Evolutionary conservation across 1,140 invertebrate genomes (phyloP).

Genomic region (Caenorhabditis inopinata): DNA sequence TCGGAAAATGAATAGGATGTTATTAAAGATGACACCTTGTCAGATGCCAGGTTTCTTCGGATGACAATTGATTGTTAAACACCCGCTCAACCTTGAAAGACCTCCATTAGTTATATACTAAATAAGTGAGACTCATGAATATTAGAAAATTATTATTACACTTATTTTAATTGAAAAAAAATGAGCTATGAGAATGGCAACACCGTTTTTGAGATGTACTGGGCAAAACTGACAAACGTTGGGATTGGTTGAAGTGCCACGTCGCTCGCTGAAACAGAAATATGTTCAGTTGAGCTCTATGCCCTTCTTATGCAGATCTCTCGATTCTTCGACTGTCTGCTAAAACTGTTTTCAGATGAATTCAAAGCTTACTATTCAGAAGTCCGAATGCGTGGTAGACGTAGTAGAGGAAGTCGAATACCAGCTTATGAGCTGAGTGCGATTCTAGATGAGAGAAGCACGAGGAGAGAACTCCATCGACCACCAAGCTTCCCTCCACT

Average conservation of each 20-base stretch:
- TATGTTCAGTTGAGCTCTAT: no score
- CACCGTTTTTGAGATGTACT: conserved; percentile 35
- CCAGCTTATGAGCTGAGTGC: conserved; percentile 72
- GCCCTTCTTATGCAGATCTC: conserved; percentile 69
- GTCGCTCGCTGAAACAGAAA: conserved; percentile 65
- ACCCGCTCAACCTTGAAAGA: no score
- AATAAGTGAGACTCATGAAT: no score
- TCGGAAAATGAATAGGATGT: background rate
- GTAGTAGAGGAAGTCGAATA: conserved; percentile 70
- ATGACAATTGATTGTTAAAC: no score
- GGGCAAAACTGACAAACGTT: conserved; percentile 52
- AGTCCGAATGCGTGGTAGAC: conserved; percentile 69
- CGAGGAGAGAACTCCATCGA: conserved; percentile 84
- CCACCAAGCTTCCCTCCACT: conserved; percentile 80
- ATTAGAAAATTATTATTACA: background rate
- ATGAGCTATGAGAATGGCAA: conserved; percentile 4
- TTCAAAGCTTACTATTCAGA: background rate
- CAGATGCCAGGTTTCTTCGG: background rate
- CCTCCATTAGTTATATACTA: no score
- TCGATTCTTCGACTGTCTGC: no score
- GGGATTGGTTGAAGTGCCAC: conserved; percentile 58
- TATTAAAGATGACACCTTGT: background rate
- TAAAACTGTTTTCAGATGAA: no score
- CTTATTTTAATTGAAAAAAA: background rate
- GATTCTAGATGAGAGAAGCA: conserved; percentile 87